A percentile compares a stretch with the other conserved stretches of the same genome.
Evolutionary conservation across 2,797 vertebrate genomes (phyloP).

Genomic region (Notolabrus celidotus): DNA sequence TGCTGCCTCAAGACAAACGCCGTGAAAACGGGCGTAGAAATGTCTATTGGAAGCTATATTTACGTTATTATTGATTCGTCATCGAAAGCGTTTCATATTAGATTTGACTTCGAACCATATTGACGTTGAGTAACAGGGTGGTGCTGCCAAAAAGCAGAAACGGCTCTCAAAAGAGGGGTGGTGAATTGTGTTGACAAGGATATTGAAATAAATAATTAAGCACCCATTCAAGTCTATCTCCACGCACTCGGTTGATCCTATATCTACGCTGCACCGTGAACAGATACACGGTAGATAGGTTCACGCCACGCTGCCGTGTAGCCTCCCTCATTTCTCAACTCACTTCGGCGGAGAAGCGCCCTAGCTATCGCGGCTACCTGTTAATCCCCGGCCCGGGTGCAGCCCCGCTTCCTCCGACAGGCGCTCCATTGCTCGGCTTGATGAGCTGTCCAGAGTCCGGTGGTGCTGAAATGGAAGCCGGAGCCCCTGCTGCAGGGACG

Average conservation of each 20-base stretch:
- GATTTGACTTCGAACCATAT: constrained; percentile 43
- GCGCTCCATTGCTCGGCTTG: constrained; percentile 89
- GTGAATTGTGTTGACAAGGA: constrained; percentile 75
- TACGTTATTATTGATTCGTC: constrained; percentile 51
- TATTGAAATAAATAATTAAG: constrained; percentile 85
- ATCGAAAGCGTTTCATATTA: constrained; percentile 30
- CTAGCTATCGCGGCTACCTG: constrained; percentile 82
- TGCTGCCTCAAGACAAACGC: constrained; percentile 56
- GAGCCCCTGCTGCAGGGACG: constrained; percentile 82
- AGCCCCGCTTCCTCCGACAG: constrained; percentile 83
- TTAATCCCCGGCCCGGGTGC: constrained; percentile 85
- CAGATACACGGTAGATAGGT: constrained; percentile 37
- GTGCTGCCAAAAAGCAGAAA: constrained; percentile 30
- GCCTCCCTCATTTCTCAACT: constrained; percentile 45
- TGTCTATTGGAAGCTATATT: constrained; percentile 32
- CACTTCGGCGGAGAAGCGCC: constrained; percentile 55
- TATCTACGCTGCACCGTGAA: constrained; percentile 53
- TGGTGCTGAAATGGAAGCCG: constrained; percentile 90
- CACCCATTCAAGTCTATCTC: constrained; percentile 73
- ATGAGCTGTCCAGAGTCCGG: constrained; percentile 88
- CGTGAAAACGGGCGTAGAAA: constrained; percentile 73
- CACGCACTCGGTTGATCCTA: constrained; percentile 63
- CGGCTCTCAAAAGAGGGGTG: constrained; percentile 42
- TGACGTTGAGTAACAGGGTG: constrained; percentile 32
- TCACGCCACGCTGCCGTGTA: constrained; percentile 41